phyloP scores from a whole-genome alignment of 2,113 vertebrate genomes.

The Theristicus caerulescens region DNA sequence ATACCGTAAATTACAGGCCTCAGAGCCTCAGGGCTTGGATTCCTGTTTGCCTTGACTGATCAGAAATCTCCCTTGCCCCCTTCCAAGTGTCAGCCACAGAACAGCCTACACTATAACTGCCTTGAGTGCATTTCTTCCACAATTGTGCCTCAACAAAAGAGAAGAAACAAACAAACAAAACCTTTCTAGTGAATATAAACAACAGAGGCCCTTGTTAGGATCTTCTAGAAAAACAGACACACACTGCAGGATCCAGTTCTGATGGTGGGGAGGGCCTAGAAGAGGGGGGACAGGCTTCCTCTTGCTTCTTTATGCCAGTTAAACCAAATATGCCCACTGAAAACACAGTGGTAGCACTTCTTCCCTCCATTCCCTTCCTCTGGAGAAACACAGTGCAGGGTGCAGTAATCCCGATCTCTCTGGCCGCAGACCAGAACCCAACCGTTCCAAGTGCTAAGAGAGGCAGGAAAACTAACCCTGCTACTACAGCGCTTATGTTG shows the following conservation, averaged over 20 bases:
- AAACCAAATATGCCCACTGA: background rate
- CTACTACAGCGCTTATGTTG: accelerated
- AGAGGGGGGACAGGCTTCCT: too few species aligned
- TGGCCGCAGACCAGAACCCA: background rate
- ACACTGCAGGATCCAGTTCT: background rate
- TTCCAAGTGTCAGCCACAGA: background rate
- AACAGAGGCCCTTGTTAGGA: background rate
- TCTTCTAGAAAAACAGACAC: background rate
- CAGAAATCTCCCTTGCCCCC: background rate
- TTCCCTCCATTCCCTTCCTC: background rate
- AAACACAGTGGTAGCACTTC: background rate
- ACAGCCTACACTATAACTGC: background rate
- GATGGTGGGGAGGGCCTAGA: too few species aligned
- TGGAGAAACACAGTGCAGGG: background rate
- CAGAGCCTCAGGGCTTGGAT: background rate
- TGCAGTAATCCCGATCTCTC: background rate
- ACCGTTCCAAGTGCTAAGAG: background rate
- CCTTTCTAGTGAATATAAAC: background rate
- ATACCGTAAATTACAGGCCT: accelerated
- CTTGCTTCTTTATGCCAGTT: background rate
- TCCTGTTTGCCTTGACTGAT: background rate
- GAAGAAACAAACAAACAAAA: background rate
- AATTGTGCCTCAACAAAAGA: background rate
- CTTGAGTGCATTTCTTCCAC: background rate
- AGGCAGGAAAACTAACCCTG: background rate